These are phyloP conservation scores for Jaculus jaculus DNA, from an alignment of 2,113 vertebrate genomes.

Conservation along the genomic window DNA sequence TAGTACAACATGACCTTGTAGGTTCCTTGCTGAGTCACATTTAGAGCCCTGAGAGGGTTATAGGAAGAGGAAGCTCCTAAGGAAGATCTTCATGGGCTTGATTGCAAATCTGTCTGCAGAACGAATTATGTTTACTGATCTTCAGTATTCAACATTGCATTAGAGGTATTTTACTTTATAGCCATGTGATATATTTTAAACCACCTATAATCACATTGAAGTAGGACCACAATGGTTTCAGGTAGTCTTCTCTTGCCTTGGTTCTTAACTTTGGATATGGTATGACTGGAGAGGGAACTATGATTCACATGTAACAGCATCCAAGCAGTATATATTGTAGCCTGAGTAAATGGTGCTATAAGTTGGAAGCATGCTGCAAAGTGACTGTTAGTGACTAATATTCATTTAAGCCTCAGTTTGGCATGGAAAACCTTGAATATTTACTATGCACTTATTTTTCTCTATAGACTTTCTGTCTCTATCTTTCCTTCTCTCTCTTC, in stretches of 20 bases:
- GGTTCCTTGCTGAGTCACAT: neutral
- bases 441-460: neutral
- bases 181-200: neutral
- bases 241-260: neutral
- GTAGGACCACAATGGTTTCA: neutral
- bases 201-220: neutral
- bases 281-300: neutral
- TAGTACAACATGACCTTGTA: neutral
- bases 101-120: neutral
- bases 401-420: neutral
- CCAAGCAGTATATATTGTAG: neutral
- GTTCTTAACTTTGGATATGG: neutral
- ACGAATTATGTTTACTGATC: neutral
- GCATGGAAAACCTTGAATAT: neutral
- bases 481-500: neutral
- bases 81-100: neutral
- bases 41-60: neutral
- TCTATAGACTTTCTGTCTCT: neutral
- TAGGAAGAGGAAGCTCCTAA: neutral
- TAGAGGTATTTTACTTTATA: neutral
- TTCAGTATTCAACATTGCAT: neutral
- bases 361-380: neutral
- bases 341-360: neutral
- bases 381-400: neutral
- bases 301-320: neutral